Evolutionary conservation across 2,113 vertebrate species (phyloP).

Genomic region (Gila orcuttii): DNA sequence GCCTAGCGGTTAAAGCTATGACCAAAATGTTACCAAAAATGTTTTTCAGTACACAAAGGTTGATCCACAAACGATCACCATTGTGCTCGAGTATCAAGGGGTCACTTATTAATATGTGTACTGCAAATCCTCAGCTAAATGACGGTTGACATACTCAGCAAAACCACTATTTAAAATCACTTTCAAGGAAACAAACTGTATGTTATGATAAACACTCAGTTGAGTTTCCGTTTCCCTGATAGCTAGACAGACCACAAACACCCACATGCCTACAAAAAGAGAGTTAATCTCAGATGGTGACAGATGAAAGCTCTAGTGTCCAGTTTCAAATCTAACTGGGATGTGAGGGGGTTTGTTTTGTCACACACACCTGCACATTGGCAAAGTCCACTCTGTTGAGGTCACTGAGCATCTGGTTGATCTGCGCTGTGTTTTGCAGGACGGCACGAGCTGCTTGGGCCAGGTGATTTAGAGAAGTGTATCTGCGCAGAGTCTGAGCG

Average conservation of each 20-base stretch:
- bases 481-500: constrained; percentile 89
- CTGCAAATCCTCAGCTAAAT: not conserved
- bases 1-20: not conserved
- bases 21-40: not conserved
- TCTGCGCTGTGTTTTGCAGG: constrained; percentile 91
- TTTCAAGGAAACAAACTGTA: not conserved
- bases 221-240: not conserved
- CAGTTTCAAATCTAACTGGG: not conserved
- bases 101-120: not conserved
- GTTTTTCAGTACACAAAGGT: not conserved
- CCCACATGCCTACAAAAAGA: not conserved
- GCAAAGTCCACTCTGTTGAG: constrained; percentile 94
- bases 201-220: not conserved
- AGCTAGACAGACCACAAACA: constrained; percentile 9
- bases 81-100: not conserved
- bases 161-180: constrained; percentile 2
- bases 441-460: constrained; percentile 91
- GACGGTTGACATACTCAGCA: not conserved
- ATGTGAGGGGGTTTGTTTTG: not conserved
- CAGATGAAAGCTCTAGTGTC: not conserved
- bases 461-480: constrained; percentile 91
- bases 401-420: constrained; percentile 94
- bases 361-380: constrained; percentile 83
- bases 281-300: not conserved
- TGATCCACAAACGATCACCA: not conserved